Percentiles rank a stretch among this genome's conserved stretches.
Conservation (phyloP, 1,140 invertebrate species). For the Drosophila pseudoobscura region DNA sequence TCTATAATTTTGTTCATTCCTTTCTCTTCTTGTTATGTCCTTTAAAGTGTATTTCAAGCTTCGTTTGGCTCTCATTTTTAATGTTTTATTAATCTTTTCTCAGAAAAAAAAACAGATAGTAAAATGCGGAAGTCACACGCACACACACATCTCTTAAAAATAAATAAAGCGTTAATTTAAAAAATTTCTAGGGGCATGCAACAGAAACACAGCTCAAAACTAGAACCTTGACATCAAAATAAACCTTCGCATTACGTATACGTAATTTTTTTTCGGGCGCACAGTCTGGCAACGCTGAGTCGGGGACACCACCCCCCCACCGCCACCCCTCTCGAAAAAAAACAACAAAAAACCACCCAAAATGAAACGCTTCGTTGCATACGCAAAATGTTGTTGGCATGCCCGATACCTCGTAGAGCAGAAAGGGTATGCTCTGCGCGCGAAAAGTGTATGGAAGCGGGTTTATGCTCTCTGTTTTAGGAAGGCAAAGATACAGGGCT, state of each 20-base stretch:
- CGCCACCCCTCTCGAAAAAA: conserved; percentile 12
- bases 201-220: background rate
- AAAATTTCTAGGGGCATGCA: conserved; percentile 38
- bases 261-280: conserved; percentile 44
- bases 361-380: conserved; percentile 80
- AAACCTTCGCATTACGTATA: conserved; percentile 59
- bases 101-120: conserved; percentile 44
- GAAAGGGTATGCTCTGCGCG: no score
- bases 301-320: conserved; percentile 23
- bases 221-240: conserved; percentile 67
- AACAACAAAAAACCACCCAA: conserved; percentile 44
- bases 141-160: conserved; percentile 29
- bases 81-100: conserved; percentile 78
- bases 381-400: conserved; percentile 41
- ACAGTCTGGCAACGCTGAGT: conserved; percentile 63
- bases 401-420: no score
- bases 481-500: no score
- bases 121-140: conserved; percentile 69
- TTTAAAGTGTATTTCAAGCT: no score
- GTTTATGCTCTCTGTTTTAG: no score
- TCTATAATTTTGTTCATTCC: background rate
- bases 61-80: conserved; percentile 25
- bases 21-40: conserved; percentile 6
- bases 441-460: no score
- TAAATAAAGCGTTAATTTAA: conserved; percentile 37